Percentiles rank a stretch among this genome's conserved stretches.
Conservation (phyloP, 2,888 invertebrate genomes). For the Caenorhabditis sp. region DNA sequence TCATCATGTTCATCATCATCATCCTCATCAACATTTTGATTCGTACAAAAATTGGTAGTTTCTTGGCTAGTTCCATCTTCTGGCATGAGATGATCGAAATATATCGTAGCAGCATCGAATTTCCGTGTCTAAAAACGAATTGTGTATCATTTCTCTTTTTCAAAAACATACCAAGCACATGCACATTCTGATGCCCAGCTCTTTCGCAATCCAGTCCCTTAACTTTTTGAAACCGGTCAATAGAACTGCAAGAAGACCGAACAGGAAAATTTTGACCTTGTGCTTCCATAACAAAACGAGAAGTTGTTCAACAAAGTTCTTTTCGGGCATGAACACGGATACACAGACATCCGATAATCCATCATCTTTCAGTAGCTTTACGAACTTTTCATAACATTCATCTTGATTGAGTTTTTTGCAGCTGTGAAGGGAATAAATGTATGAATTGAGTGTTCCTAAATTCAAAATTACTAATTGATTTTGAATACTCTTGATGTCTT, state of each 20-base stretch:
- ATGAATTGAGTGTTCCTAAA: constrained; percentile 16
- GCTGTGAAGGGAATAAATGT: neutral
- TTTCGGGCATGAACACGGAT: neutral
- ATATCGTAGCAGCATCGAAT: neutral
- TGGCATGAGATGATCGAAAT: neutral
- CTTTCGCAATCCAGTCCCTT: neutral
- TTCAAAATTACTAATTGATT: neutral
- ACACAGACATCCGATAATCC: neutral
- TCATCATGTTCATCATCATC: neutral
- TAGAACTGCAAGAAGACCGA: neutral
- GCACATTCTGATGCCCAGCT: neutral
- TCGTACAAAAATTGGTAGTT: neutral
- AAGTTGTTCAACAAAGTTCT: neutral
- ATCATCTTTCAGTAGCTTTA: neutral
- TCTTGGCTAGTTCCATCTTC: neutral
- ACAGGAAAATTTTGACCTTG: neutral
- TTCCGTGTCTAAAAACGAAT: neutral
- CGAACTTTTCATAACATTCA: neutral
- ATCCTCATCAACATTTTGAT: too few species aligned
- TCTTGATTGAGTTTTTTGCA: neutral
- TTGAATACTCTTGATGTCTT: neutral
- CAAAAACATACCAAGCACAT: neutral
- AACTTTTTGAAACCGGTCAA: neutral
- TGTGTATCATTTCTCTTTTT: neutral
- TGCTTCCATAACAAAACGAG: neutral